Conservation (phyloP, 2,888 invertebrate species). For the Macrostomum cliftonense region DNA sequence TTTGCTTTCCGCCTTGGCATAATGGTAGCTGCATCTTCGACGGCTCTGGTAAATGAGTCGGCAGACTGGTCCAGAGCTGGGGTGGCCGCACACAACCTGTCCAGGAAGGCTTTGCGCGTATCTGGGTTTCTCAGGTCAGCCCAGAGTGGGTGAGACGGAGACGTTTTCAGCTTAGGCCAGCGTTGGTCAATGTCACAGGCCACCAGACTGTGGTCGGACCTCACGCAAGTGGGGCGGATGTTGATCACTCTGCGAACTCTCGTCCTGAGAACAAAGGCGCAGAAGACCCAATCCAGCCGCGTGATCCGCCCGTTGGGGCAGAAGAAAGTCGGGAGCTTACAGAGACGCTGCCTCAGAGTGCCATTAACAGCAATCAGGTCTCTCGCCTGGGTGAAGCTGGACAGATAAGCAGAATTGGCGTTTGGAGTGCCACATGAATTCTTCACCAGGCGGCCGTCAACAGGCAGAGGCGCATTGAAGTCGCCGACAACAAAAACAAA, state of each 20-base stretch:
- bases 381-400: constrained; percentile 1
- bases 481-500: not conserved
- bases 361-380: constrained; percentile 1
- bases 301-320: constrained; percentile 1
- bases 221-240: not conserved
- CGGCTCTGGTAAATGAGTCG: not conserved
- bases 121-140: constrained; percentile 2
- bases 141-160: constrained; percentile 1
- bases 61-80: not conserved
- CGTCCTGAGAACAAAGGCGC: not conserved
- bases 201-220: constrained; percentile 2
- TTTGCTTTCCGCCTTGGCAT: not conserved
- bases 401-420: constrained; percentile 1
- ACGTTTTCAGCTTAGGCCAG: not conserved
- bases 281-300: constrained; percentile 3
- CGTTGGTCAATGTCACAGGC: not conserved
- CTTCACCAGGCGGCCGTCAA: constrained; percentile 6
- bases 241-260: not conserved
- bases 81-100: not conserved
- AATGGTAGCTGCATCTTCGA: not conserved
- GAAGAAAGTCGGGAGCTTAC: constrained; percentile 3
- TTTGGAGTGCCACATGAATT: not conserved
- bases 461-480: not conserved
- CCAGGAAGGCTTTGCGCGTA: not conserved
- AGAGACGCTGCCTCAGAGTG: constrained; percentile 1